A percentile compares a stretch with the other conserved stretches of the same genome.
phyloP scores from a whole-genome alignment of 2,113 vertebrate genomes.

The Anarhynchus alexandrinus region DNA sequence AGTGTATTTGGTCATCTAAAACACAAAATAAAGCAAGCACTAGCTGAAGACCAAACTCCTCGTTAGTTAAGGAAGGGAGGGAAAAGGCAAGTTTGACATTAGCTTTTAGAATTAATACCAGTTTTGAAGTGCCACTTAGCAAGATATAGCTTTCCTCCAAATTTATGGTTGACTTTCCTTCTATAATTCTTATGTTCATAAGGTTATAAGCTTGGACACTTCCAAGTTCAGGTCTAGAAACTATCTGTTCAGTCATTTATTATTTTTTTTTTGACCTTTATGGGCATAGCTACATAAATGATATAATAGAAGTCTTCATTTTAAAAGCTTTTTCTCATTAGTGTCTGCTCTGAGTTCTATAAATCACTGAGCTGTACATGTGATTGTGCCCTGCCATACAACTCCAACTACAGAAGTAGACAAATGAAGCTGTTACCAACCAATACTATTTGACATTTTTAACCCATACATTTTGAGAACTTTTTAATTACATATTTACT shows the following conservation, averaged over 20 bases:
- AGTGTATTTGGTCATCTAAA: neutral
- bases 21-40: neutral
- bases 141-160: neutral
- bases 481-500: constrained; percentile 21
- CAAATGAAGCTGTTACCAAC: constrained; percentile 21
- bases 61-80: neutral
- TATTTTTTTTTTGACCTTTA: neutral
- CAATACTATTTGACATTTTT: neutral
- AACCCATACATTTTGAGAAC: neutral
- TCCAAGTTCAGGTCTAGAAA: neutral
- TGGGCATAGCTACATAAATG: neutral
- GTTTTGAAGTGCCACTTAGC: neutral
- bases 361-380: neutral
- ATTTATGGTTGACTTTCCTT: neutral
- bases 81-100: neutral
- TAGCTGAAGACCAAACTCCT: neutral
- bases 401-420: neutral
- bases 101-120: neutral
- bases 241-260: neutral
- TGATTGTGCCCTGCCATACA: neutral
- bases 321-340: constrained; percentile 58
- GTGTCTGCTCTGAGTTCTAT: neutral
- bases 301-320: constrained; percentile 10
- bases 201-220: neutral
- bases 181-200: neutral